A percentile compares a stretch with the other conserved stretches of the same genome.
These are phyloP conservation scores for Dasypus novemcinctus DNA, from an alignment of 2,113 vertebrate genomes.

Conservation along the genomic window DNA sequence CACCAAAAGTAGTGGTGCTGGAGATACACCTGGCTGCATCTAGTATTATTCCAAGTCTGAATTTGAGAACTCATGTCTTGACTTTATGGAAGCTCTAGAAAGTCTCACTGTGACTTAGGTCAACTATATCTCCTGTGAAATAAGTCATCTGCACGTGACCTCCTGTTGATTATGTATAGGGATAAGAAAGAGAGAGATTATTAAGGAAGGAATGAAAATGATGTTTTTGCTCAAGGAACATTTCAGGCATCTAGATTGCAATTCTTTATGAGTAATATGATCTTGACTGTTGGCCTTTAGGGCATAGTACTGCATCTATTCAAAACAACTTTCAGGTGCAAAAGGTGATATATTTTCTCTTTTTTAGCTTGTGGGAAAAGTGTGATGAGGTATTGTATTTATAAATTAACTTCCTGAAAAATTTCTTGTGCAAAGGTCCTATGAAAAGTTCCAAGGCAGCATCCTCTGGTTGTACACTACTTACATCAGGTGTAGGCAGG, in stretches of 20 bases:
- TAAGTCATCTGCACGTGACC: background rate
- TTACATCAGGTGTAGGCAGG: background rate
- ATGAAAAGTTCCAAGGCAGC: background rate
- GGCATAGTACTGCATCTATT: background rate
- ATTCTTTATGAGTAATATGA: background rate
- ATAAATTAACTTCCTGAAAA: background rate
- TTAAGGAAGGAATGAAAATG: background rate
- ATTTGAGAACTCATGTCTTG: background rate
- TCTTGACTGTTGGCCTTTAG: background rate
- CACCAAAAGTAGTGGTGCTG: background rate
- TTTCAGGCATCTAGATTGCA: slow-evolving; percentile 10
- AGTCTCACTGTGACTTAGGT: background rate
- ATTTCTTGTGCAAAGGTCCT: background rate
- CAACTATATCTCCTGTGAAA: background rate
- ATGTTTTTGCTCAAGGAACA: slow-evolving; percentile 4
- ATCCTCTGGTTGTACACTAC: background rate
- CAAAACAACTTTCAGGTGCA: background rate
- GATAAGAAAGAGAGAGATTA: background rate
- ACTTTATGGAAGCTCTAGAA: slow-evolving; percentile 15
- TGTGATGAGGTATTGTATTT: background rate
- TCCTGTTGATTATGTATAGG: background rate
- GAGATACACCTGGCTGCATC: background rate
- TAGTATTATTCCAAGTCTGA: background rate
- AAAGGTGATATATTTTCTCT: background rate
- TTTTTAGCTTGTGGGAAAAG: background rate